Percentiles rank a stretch among this genome's conserved stretches.
Evolutionary conservation across 2,113 vertebrate species (phyloP).

Genomic region (Recurvirostra avosetta): DNA sequence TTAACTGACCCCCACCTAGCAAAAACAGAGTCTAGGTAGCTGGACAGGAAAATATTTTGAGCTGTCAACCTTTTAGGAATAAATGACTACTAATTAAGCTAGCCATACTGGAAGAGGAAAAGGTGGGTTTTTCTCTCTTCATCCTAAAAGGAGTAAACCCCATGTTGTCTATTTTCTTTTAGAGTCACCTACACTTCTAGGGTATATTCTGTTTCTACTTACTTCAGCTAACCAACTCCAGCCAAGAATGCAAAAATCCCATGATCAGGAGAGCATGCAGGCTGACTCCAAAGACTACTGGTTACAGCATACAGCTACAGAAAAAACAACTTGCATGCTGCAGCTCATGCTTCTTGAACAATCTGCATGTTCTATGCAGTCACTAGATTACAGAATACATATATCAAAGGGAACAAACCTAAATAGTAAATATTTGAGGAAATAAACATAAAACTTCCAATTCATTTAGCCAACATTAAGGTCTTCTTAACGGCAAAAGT

Average conservation of each 20-base stretch:
- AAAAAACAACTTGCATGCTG: not conserved
- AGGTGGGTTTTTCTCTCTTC: not conserved
- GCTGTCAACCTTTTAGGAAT: not conserved
- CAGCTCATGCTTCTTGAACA: not conserved
- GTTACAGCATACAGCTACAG: not conserved
- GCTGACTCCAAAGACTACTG: not conserved
- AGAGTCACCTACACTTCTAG: not conserved
- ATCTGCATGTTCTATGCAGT: not conserved
- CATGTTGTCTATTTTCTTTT: not conserved
- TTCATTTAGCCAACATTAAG: not conserved
- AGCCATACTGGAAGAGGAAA: not conserved
- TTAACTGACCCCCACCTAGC: not conserved
- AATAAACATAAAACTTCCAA: not conserved
- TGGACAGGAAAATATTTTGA: not conserved
- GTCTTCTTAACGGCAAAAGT: not conserved
- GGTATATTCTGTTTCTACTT: not conserved
- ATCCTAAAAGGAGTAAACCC: not conserved
- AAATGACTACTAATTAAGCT: not conserved
- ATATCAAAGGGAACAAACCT: not conserved
- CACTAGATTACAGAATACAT: not conserved
- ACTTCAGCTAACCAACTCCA: not conserved
- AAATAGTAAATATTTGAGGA: not conserved
- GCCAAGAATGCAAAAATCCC: not conserved
- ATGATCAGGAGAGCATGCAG: not conserved
- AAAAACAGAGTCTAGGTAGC: not conserved